These are phyloP conservation scores for Sitophilus oryzae DNA, from an alignment of 1,140 invertebrate species.

Conservation along the genomic window DNA sequence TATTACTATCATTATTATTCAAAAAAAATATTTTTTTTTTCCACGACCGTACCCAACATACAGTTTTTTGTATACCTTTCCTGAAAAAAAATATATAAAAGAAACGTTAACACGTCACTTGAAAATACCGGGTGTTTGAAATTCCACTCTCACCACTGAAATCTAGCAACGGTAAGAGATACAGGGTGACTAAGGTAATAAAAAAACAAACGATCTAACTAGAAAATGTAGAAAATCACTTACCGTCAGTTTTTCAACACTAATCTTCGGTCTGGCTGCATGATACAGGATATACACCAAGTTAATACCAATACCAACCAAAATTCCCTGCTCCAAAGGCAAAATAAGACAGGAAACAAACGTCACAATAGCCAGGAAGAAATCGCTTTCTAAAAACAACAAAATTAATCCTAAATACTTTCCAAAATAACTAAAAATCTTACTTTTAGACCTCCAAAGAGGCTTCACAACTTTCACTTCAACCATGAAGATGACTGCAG, in stretches of 20 bases:
- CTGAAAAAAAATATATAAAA: too few relatives aligned
- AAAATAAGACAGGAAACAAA: constrained; percentile 77
- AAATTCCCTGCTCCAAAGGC: constrained; percentile 82
- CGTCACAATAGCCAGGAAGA: constrained; percentile 76
- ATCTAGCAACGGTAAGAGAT: too few relatives aligned
- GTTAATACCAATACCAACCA: constrained; percentile 84
- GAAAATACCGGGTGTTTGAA: too few relatives aligned
- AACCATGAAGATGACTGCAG: constrained; percentile 77
- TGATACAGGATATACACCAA: constrained; percentile 84
- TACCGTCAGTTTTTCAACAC: constrained; percentile 64
- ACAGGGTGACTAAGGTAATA: too few relatives aligned
- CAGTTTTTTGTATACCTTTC: too few relatives aligned
- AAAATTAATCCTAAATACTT: neutral
- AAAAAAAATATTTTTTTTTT: too few relatives aligned
- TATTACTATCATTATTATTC: too few relatives aligned
- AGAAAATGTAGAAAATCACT: too few relatives aligned
- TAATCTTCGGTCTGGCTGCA: constrained; percentile 79
- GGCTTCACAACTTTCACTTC: constrained; percentile 70
- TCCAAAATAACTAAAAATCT: constrained; percentile 36
- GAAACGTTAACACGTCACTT: too few relatives aligned
- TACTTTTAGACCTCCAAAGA: constrained; percentile 74
- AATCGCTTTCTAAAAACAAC: constrained; percentile 66
- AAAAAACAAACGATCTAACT: too few relatives aligned
- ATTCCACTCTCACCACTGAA: too few relatives aligned
- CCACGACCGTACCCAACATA: too few relatives aligned